Percentiles rank a stretch among this genome's conserved stretches.
These are phyloP conservation scores for Thinocorus orbignyianus DNA, from an alignment of 2,113 vertebrate genomes.

Conservation along the genomic window DNA sequence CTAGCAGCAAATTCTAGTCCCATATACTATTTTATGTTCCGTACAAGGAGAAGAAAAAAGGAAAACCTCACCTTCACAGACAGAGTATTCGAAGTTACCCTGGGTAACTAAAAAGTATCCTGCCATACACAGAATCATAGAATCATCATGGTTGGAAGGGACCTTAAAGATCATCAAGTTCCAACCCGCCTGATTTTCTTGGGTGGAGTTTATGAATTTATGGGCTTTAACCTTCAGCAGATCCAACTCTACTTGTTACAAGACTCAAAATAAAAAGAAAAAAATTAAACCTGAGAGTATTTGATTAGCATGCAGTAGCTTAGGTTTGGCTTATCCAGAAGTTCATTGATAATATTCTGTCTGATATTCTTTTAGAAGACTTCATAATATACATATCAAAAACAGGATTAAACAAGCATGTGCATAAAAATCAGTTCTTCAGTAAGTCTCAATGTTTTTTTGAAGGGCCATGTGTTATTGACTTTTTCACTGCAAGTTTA, in stretches of 20 bases:
- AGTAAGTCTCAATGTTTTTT: neutral
- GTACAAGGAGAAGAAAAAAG: neutral
- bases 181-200: neutral
- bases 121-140: too few species aligned
- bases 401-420: neutral
- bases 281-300: neutral
- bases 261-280: neutral
- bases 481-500: neutral
- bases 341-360: neutral
- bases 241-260: neutral
- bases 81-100: neutral
- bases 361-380: neutral
- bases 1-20: neutral
- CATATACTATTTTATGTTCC: neutral
- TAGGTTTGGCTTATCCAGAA: neutral
- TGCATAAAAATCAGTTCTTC: neutral
- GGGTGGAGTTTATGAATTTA: neutral
- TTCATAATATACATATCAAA: neutral
- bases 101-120: neutral
- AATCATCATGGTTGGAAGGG: too few species aligned
- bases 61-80: neutral
- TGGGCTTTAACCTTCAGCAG: neutral
- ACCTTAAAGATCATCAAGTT: too few species aligned
- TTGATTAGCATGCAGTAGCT: neutral
- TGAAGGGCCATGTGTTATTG: neutral